These are phyloP conservation scores for Zeuzera pyrina DNA, from an alignment of 2,888 invertebrate species.

Conservation along the genomic window DNA sequence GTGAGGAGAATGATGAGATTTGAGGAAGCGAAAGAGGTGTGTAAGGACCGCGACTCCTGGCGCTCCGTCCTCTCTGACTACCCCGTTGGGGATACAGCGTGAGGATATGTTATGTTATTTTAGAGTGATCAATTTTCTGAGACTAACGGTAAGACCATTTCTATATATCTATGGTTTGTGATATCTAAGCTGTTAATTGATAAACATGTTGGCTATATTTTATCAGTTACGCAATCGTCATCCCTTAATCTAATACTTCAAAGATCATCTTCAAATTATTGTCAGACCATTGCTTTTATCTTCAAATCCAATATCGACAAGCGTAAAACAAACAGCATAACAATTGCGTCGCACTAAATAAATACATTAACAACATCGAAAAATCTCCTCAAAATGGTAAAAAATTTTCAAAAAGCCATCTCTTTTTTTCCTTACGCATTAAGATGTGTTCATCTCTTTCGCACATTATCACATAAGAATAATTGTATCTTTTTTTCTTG, in stretches of 20 bases:
- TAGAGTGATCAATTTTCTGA: no score
- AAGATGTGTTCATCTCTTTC: constrained; percentile 3
- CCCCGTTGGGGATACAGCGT: no score
- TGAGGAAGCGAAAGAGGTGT: no score
- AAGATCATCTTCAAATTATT: constrained; percentile 44
- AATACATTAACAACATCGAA: constrained; percentile 29
- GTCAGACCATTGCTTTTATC: constrained; percentile 49
- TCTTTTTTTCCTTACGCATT: constrained; percentile 4
- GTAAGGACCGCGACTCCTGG: no score
- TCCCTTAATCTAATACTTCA: constrained; percentile 7
- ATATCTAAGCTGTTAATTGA: no score
- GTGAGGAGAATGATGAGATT: no score
- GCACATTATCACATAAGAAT: not conserved
- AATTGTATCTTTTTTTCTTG: no score
- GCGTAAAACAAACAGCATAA: constrained; percentile 12
- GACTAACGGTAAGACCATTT: no score
- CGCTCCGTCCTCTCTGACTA: no score
- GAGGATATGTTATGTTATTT: no score
- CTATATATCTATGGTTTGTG: no score
- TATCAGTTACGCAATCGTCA: constrained; percentile 8
- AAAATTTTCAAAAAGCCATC: constrained; percentile 39
- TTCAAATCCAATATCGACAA: constrained; percentile 11
- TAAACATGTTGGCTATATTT: constrained; percentile 19
- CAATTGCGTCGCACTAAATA: constrained; percentile 12
- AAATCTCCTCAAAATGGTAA: constrained; percentile 39